phyloP scores from a whole-genome alignment of 2,888 invertebrate genomes.

The Celastrina argiolus region DNA sequence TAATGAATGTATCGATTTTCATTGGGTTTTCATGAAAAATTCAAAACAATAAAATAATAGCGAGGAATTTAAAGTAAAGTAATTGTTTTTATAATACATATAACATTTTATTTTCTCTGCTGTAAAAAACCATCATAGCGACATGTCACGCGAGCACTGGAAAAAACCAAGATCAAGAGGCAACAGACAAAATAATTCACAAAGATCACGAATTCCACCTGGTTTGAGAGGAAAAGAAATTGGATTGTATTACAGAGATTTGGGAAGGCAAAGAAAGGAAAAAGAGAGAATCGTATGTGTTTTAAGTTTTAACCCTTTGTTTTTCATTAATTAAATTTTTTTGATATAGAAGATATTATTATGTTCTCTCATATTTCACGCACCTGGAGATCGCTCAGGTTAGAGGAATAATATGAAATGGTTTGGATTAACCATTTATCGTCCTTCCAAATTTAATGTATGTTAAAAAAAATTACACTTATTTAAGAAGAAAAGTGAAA shows the following conservation, averaged over 20 bases:
- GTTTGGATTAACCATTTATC: too few species aligned
- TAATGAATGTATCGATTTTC: too few species aligned
- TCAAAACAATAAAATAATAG: too few species aligned
- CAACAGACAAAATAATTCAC: conserved; percentile 26
- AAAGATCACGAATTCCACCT: conserved; percentile 49
- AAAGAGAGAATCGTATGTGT: conserved; percentile 29
- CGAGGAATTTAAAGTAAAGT: too few species aligned
- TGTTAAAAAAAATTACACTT: too few species aligned
- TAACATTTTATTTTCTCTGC: not conserved
- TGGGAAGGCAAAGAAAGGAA: conserved; percentile 29
- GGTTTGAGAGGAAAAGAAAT: conserved; percentile 65
- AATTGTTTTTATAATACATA: not conserved
- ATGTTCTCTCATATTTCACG: too few species aligned
- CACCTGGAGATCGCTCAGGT: too few species aligned
- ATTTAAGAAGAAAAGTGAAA: too few species aligned
- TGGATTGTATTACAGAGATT: conserved; percentile 52
- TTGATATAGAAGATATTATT: too few species aligned
- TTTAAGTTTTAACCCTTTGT: not conserved
- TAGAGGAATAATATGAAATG: too few species aligned
- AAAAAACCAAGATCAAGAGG: conserved; percentile 29
- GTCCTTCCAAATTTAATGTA: too few species aligned
- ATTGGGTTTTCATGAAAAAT: too few species aligned
- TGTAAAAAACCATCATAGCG: not conserved
- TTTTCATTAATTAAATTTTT: not conserved
- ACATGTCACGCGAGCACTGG: conserved; percentile 37